A percentile compares a stretch with the other conserved stretches of the same genome.
phyloP scores from a whole-genome alignment of 2,113 vertebrate species.

The Sisor rabdophorus region DNA sequence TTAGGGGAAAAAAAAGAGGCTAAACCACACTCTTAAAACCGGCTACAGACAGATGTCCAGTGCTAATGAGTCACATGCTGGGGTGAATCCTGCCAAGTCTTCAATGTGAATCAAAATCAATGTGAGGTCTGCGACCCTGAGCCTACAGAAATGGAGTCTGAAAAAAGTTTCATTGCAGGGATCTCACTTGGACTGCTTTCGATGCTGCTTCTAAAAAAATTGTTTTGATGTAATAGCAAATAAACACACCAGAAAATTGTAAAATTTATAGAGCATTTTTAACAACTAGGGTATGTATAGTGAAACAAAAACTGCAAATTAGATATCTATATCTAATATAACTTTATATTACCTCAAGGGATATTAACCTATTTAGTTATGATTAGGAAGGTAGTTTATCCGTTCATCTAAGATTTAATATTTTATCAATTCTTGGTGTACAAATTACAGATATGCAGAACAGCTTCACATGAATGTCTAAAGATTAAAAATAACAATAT shows the following conservation, averaged over 20 bases:
- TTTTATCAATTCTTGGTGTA: not conserved
- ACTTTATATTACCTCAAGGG: not conserved
- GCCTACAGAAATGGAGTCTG: not conserved
- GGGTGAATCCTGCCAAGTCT: not conserved
- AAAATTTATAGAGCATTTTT: not conserved
- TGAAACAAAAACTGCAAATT: not conserved
- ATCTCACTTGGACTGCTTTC: not conserved
- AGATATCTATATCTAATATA: too few species aligned
- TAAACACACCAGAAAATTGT: not conserved
- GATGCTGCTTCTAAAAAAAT: not conserved
- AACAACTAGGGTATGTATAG: not conserved
- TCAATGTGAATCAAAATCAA: too few species aligned
- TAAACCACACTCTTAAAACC: not conserved
- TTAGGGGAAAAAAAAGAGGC: not conserved
- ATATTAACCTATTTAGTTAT: not conserved
- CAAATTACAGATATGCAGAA: not conserved
- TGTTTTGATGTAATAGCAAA: not conserved
- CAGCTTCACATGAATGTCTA: not conserved
- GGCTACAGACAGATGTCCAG: slow-evolving; percentile 17
- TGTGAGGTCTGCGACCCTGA: not conserved
- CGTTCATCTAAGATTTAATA: not conserved
- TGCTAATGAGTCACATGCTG: slow-evolving; percentile 23
- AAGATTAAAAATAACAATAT: not conserved
- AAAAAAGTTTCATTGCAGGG: not conserved
- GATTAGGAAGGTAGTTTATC: not conserved